Percentiles rank a stretch among this genome's conserved stretches.
Conservation (phyloP, 1,140 invertebrate species). For the Cyrtorhinus lividipennis region DNA sequence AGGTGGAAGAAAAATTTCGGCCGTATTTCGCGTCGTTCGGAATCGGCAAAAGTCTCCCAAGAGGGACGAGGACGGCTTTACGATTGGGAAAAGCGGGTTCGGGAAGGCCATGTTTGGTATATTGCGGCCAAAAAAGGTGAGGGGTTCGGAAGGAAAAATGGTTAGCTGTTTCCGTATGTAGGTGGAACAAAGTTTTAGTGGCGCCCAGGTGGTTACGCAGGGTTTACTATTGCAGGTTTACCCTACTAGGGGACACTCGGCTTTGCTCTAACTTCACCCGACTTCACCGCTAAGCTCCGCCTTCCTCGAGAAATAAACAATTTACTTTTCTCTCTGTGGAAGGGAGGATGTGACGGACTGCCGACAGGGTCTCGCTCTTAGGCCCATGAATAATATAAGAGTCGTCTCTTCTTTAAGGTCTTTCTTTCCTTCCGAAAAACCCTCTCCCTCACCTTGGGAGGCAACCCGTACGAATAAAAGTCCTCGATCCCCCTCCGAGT, state of each 20-base stretch:
- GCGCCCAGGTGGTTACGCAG: background rate
- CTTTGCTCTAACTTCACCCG: background rate
- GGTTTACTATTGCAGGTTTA: constrained; percentile 6
- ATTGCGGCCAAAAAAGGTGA: constrained; percentile 2
- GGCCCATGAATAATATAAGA: constrained; percentile 17
- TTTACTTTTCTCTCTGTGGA: background rate
- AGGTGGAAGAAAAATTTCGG: background rate
- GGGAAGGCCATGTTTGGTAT: background rate
- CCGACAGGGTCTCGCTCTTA: constrained; percentile 12
- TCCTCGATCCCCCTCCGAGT: background rate
- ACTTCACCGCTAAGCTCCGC: background rate
- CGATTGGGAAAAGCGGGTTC: background rate
- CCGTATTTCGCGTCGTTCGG: background rate
- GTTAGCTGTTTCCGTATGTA: background rate
- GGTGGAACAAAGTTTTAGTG: constrained; percentile 2
- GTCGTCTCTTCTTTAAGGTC: background rate
- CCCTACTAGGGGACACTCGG: background rate
- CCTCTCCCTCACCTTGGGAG: too few species aligned
- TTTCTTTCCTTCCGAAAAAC: constrained; percentile 1
- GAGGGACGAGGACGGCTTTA: background rate
- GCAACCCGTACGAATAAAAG: too few species aligned
- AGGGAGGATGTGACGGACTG: constrained; percentile 5
- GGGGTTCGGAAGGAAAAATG: background rate
- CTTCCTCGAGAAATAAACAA: constrained; percentile 15
- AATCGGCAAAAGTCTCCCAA: background rate